phyloP scores from a whole-genome alignment of 2,113 vertebrate genomes.

The Odobenus rosmarus region DNA sequence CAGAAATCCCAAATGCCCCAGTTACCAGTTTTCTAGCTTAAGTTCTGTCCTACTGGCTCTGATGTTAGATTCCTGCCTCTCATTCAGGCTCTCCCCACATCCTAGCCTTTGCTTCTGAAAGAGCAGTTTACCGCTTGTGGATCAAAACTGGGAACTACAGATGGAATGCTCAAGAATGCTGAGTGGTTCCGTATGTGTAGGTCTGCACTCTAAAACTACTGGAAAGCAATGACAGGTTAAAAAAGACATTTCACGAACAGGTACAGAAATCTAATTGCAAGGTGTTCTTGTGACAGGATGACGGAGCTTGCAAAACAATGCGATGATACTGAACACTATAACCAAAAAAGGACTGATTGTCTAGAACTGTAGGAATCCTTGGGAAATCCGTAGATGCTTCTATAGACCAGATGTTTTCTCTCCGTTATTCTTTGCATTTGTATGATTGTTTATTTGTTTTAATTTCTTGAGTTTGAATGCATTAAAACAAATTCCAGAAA shows the following conservation, averaged over 20 bases:
- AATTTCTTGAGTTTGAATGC: constrained; percentile 25
- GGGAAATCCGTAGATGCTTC: neutral
- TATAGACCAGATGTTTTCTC: neutral
- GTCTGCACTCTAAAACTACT: neutral
- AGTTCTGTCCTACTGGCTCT: neutral
- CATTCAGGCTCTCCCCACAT: neutral
- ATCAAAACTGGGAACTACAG: constrained; percentile 37
- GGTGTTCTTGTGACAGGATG: neutral
- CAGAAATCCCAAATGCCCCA: constrained; percentile 23
- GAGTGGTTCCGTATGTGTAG: neutral
- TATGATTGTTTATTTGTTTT: constrained; percentile 25
- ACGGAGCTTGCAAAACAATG: neutral
- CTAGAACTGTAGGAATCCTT: neutral
- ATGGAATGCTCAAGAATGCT: neutral
- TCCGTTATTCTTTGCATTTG: neutral
- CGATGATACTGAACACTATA: neutral
- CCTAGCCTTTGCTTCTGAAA: neutral
- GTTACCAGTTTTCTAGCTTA: neutral
- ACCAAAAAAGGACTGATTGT: neutral
- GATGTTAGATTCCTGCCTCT: neutral
- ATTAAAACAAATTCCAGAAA: constrained; percentile 33
- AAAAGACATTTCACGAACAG: neutral
- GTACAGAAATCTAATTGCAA: constrained; percentile 22
- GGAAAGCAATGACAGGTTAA: neutral
- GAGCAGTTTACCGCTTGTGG: neutral